Base-by-base conservation (phyloP, 2,797 vertebrate genomes). In the Tragopan temminckii region DNA sequence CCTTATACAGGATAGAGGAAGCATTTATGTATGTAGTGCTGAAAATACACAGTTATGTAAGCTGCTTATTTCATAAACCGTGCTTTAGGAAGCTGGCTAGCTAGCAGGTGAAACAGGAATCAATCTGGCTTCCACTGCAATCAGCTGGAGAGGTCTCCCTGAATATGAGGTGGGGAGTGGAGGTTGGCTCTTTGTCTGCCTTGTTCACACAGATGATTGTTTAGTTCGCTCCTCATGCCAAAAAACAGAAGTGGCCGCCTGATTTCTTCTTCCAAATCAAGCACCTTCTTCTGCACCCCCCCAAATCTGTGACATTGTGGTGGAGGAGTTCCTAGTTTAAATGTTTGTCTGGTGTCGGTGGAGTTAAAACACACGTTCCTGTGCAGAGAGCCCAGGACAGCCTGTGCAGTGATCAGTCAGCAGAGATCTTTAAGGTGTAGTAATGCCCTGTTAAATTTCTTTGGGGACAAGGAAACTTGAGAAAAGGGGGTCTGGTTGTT, bases 1-100 rank as follows among this genome's bases (percentile, higher is more conserved):
- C 80, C 83, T 88, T 91, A 27, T 80, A 62, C 63, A 86, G 94
- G 88, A 43, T 83, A 77, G 93, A 81, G 85, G 91, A 92, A 95
- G 92, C 64, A 1, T 88, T 94, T 87, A 24, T 88, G 71, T 88
- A n/a, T 80, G 86, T 79, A 61, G 88, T 15, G 90, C 91, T 94
- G 88, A 61, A 82, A 94, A 94, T 68, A 75, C 6, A 4, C 55
- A 2, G 11, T 96, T 96, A 94, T 29, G 58, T 96, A 96, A 95
- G 81, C 91, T 21, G 88, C 91, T 94, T 77, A 74, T 88, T 93
- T 72, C 38, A 71, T 76, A 62, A 53, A 58, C 64, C 5, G n/a
- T 0, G 14, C 88, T 66, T 15, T 81, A 85, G 57, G 31, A 64
- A 72, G 71, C 58, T 50, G 62, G 55, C 77, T 88, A n/a, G 29